Conservation (phyloP, 2,113 vertebrate species). For the Gambusia holbrooki region DNA sequence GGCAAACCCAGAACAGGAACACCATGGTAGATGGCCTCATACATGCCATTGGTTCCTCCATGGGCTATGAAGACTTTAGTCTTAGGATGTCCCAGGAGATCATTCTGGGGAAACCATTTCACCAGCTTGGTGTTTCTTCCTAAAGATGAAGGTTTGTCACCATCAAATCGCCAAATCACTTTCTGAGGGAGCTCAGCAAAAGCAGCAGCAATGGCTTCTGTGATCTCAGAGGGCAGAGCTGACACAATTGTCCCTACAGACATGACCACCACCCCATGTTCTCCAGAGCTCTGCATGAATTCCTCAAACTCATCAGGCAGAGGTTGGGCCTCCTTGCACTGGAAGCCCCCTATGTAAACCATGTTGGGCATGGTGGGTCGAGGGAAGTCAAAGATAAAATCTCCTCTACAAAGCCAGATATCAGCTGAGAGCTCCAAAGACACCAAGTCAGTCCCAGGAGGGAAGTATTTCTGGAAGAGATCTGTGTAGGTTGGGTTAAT, state of each 20-base stretch:
- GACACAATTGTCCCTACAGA: slow-evolving; percentile 77
- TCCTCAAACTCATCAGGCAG: slow-evolving; percentile 70
- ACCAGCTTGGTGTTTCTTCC: slow-evolving; percentile 79
- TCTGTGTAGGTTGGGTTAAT: slow-evolving; percentile 67
- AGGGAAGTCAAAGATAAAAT: slow-evolving; percentile 79
- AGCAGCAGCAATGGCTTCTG: slow-evolving; percentile 72
- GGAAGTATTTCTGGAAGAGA: slow-evolving; percentile 71
- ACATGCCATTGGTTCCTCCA: slow-evolving; percentile 79
- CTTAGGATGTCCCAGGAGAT: slow-evolving; percentile 80
- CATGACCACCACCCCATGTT: slow-evolving; percentile 79
- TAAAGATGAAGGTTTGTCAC: slow-evolving; percentile 64
- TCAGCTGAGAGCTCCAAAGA: slow-evolving; percentile 71
- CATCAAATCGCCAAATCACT: slow-evolving; percentile 76
- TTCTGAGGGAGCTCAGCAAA: slow-evolving; percentile 80
- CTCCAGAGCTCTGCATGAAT: slow-evolving; percentile 77
- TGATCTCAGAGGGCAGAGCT: slow-evolving; percentile 56
- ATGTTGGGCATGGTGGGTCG: slow-evolving; percentile 77
- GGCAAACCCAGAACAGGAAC: slow-evolving; percentile 77
- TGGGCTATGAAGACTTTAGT: slow-evolving; percentile 77
- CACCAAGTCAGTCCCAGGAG: slow-evolving; percentile 67
- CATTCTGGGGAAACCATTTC: slow-evolving; percentile 79
- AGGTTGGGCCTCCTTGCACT: slow-evolving; percentile 65
- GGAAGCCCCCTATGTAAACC: slow-evolving; percentile 80
- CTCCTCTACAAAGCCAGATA: slow-evolving; percentile 75
- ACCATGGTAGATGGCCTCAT: slow-evolving; percentile 78